phyloP scores from a whole-genome alignment of 2,888 invertebrate genomes.

The Sinodicranocentrus sp. region DNA sequence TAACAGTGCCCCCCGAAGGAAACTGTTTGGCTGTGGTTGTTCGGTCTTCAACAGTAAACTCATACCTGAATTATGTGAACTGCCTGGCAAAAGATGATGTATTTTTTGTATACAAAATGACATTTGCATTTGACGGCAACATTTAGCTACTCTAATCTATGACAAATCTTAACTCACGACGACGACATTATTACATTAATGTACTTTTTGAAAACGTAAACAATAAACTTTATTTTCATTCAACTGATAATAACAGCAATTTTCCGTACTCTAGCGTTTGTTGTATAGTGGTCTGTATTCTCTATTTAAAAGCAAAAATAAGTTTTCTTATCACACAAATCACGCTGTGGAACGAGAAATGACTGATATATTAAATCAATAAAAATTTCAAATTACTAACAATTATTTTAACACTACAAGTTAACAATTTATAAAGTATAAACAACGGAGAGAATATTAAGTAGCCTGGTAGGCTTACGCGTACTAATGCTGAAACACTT shows the following conservation, averaged over 20 bases:
- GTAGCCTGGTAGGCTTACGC: too few species aligned
- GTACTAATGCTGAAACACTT: too few species aligned
- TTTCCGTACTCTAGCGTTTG: background rate
- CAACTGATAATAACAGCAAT: background rate
- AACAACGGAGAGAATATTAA: too few species aligned
- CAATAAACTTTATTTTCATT: background rate
- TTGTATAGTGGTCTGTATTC: constrained; percentile 5
- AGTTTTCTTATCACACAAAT: constrained; percentile 14
- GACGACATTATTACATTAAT: background rate
- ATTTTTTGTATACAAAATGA: constrained; percentile 70
- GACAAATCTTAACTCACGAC: too few species aligned
- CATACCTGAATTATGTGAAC: constrained; percentile 73
- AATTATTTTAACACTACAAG: too few species aligned
- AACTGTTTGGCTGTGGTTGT: constrained; percentile 74
- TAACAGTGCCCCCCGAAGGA: constrained; percentile 72
- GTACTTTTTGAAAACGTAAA: background rate
- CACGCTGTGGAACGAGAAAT: too few species aligned
- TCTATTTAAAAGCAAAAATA: constrained; percentile 20
- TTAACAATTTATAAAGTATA: too few species aligned
- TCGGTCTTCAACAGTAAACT: constrained; percentile 66
- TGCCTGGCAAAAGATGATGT: constrained; percentile 70
- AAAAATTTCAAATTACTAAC: too few species aligned
- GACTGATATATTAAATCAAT: too few species aligned
- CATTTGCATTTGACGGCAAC: constrained; percentile 70
- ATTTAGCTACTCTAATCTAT: constrained; percentile 18